A percentile compares a stretch with the other conserved stretches of the same genome.
Evolutionary conservation across 1,140 invertebrate species (phyloP).

Genomic region (Brachionus angularis): DNA sequence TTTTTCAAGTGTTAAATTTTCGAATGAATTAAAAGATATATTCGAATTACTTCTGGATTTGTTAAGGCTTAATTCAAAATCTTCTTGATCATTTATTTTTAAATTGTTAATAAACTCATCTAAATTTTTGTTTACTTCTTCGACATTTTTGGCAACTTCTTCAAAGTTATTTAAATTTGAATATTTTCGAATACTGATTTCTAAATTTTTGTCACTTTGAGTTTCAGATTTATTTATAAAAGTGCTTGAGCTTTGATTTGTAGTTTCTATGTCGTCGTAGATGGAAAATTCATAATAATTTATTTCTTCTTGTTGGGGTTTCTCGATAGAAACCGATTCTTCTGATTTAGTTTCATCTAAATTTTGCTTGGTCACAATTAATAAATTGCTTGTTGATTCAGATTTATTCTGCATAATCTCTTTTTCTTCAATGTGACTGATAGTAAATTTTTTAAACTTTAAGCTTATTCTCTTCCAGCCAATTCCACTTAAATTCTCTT

Average conservation of each 20-base stretch:
- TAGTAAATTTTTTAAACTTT: not conserved
- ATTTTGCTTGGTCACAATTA: no score
- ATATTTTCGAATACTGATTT: not conserved
- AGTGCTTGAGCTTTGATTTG: not conserved
- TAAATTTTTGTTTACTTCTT: conserved; percentile 4
- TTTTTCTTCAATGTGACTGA: not conserved
- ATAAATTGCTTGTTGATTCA: no score
- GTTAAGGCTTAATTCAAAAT: not conserved
- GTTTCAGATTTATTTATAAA: not conserved
- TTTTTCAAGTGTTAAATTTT: not conserved
- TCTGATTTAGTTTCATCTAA: no score
- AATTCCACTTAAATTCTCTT: conserved; percentile 27
- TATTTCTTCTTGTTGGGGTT: not conserved
- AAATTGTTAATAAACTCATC: conserved; percentile 7
- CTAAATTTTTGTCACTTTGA: not conserved
- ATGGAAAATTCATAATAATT: conserved; percentile 2
- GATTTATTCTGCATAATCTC: no score
- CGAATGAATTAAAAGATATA: not conserved
- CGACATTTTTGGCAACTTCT: not conserved
- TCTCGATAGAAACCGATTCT: no score
- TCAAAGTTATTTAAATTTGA: not conserved
- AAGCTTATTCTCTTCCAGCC: conserved; percentile 14
- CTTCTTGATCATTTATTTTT: conserved; percentile 12
- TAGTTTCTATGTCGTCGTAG: not conserved
- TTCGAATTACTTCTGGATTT: conserved; percentile 16